These are phyloP conservation scores for Xyrichtys novacula DNA, from an alignment of 2,797 vertebrate species.

Conservation along the genomic window DNA sequence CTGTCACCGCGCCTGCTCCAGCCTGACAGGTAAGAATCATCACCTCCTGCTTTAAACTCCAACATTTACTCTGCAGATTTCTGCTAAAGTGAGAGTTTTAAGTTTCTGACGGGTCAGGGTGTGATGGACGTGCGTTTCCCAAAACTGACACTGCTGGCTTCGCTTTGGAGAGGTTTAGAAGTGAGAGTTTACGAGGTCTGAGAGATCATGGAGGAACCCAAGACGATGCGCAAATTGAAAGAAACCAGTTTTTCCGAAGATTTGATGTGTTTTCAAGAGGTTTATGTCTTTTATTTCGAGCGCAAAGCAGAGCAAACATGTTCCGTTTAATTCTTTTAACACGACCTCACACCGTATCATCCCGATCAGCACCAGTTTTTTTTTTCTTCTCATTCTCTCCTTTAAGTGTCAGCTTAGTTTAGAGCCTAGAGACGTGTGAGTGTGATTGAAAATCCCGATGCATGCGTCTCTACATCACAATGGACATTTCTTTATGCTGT, in stretches of 20 bases:
- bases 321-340: too few species aligned
- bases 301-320: too few species aligned
- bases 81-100: slow-evolving; percentile 47
- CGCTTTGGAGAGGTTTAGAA: slow-evolving; percentile 20
- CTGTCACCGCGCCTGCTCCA: slow-evolving; percentile 54
- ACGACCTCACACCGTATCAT: too few species aligned
- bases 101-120: slow-evolving; percentile 55
- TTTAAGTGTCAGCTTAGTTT: too few species aligned
- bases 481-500: too few species aligned
- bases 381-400: too few species aligned
- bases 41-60: not conserved
- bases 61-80: slow-evolving; percentile 33
- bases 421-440: too few species aligned
- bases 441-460: slow-evolving; percentile 22
- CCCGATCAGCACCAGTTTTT: too few species aligned
- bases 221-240: not conserved
- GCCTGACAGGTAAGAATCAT: slow-evolving; percentile 69
- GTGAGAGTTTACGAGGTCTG: slow-evolving; percentile 47
- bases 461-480: slow-evolving; percentile 17
- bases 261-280: slow-evolving; percentile 11
- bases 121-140: slow-evolving; percentile 38
- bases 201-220: slow-evolving; percentile 25
- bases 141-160: slow-evolving; percentile 40
- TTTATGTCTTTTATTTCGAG: too few species aligned
- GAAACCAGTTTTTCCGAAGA: not conserved